Evolutionary conservation across 2,888 invertebrate genomes (phyloP).

Genomic region (Rhopalosiphum nymphaeae): DNA sequence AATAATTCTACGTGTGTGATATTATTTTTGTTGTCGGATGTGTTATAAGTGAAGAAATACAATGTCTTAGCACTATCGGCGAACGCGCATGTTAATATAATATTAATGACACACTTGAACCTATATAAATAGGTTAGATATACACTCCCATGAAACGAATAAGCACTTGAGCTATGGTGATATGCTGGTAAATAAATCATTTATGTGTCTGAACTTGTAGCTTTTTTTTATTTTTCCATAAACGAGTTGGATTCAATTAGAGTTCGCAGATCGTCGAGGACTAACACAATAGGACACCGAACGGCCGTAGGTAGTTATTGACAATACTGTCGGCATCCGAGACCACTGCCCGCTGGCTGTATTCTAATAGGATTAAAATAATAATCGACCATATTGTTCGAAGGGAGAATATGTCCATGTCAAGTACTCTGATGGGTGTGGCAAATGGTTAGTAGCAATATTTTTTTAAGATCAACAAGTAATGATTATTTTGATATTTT

Average conservation of each 20-base stretch:
- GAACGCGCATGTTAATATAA: neutral
- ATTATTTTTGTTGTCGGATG: neutral
- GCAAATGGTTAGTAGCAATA: neutral
- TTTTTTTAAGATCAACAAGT: neutral
- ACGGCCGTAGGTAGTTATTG: neutral
- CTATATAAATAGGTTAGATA: no score
- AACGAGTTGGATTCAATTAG: neutral
- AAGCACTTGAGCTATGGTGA: neutral
- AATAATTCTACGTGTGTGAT: neutral
- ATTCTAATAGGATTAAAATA: neutral
- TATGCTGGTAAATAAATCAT: neutral
- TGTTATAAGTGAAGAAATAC: neutral
- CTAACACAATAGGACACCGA: neutral
- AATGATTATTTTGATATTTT: neutral
- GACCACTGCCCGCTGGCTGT: neutral
- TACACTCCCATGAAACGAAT: no score
- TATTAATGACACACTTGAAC: neutral
- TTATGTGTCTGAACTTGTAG: neutral
- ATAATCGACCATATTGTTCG: neutral
- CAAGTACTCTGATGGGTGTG: neutral
- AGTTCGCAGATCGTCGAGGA: neutral
- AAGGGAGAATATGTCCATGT: neutral
- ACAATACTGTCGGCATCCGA: neutral
- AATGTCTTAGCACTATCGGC: neutral
- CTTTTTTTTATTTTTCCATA: neutral